These are phyloP conservation scores for Darevskia mixta DNA, from an alignment of 2,797 vertebrate species.

Conservation along the genomic window DNA sequence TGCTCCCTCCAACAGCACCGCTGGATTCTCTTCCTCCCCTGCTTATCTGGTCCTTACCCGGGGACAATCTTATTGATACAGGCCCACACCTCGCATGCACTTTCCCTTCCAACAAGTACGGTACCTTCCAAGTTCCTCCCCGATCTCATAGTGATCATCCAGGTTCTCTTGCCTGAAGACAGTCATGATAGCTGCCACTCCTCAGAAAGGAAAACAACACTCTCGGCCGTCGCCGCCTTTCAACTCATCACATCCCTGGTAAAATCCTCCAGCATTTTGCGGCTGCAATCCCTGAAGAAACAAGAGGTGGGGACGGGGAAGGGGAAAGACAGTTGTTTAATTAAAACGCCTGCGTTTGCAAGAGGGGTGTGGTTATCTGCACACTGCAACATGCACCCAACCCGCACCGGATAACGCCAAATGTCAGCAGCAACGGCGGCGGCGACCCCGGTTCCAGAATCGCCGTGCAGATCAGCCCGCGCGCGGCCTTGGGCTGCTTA, in stretches of 20 bases:
- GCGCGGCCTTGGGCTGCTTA: background rate
- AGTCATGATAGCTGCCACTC: conserved; percentile 85
- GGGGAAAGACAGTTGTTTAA: conserved; percentile 12
- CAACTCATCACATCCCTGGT: conserved; percentile 75
- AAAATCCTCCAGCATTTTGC: conserved; percentile 51
- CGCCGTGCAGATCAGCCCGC: background rate
- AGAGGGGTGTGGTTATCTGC: conserved; percentile 32
- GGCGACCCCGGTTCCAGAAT: background rate
- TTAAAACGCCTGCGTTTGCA: conserved; percentile 15
- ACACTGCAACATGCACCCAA: background rate
- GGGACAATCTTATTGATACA: background rate
- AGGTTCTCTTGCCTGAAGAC: conserved; percentile 93
- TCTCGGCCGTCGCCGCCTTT: conserved; percentile 66
- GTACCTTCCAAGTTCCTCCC: conserved; percentile 94
- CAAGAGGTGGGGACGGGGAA: too few relatives aligned
- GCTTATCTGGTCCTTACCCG: background rate
- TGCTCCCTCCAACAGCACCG: background rate
- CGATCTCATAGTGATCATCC: conserved; percentile 91
- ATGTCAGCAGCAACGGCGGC: too few relatives aligned
- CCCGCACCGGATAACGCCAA: background rate
- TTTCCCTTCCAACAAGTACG: conserved; percentile 3
- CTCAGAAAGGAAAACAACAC: conserved; percentile 63
- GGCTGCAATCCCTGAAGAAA: conserved; percentile 43
- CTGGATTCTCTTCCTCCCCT: background rate
- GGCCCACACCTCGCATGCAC: background rate